Conservation (phyloP, 2,888 invertebrate genomes). For the Labia minor region DNA sequence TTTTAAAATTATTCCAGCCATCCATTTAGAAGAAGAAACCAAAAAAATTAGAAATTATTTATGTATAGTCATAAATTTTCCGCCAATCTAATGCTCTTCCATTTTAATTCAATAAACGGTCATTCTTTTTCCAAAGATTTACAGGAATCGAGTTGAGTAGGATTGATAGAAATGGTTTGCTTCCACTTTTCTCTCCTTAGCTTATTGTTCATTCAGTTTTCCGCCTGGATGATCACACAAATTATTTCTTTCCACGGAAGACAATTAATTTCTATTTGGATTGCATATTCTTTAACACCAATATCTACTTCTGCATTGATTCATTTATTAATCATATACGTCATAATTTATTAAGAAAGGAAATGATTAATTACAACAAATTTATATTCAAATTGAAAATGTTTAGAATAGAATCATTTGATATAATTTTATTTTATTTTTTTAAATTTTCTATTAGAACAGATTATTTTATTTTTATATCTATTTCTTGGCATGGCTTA, state of each 20-base stretch:
- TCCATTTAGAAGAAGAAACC: no score
- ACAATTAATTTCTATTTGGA: not conserved
- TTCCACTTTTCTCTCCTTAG: not conserved
- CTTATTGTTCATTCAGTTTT: not conserved
- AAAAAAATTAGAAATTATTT: no score
- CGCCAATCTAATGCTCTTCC: no score
- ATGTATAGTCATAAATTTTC: no score
- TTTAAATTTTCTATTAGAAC: no score
- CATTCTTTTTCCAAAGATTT: not conserved
- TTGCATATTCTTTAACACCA: not conserved
- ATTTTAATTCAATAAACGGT: not conserved
- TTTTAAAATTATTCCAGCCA: no score
- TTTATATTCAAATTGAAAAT: not conserved
- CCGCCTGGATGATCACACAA: not conserved
- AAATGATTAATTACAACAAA: no score
- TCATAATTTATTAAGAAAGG: no score
- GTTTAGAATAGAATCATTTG: not conserved
- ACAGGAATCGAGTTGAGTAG: not conserved
- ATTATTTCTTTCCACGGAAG: not conserved
- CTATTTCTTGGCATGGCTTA: not conserved
- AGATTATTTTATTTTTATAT: not conserved
- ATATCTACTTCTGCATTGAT: not conserved
- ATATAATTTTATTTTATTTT: not conserved
- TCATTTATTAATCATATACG: not conserved
- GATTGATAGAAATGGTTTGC: not conserved